Percentiles rank a stretch among this genome's conserved stretches.
Conservation (phyloP, 2,888 invertebrate genomes). For the Latheticus oryzae region DNA sequence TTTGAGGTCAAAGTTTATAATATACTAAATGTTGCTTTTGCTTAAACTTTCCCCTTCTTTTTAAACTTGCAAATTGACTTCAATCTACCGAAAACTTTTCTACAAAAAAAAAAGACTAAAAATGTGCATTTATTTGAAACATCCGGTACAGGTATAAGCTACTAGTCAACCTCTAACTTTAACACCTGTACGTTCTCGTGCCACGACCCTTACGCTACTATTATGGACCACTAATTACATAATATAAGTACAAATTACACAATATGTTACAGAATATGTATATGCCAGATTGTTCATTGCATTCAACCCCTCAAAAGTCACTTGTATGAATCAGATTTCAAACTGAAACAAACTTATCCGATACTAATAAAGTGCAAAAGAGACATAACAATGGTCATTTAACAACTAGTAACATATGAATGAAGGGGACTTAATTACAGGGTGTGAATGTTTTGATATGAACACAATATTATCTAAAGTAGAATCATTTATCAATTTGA, state of each 20-base stretch:
- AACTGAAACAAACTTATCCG: slow-evolving; percentile 1
- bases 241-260: slow-evolving; percentile 58
- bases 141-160: no score
- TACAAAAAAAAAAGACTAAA: no score
- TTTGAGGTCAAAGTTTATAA: no score
- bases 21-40: no score
- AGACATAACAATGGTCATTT: slow-evolving; percentile 38
- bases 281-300: slow-evolving; percentile 45
- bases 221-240: slow-evolving; percentile 47
- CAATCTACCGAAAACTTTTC: no score
- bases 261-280: slow-evolving; percentile 58
- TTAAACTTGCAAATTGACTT: no score
- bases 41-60: no score
- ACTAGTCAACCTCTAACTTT: slow-evolving; percentile 45
- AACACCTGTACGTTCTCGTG: slow-evolving; percentile 52
- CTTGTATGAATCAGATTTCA: slow-evolving; percentile 33
- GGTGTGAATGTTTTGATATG: slow-evolving; percentile 41
- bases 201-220: slow-evolving; percentile 41
- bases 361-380: slow-evolving; percentile 3
- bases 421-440: slow-evolving; percentile 43
- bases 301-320: slow-evolving; percentile 32
- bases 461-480: slow-evolving; percentile 28
- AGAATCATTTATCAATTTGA: slow-evolving; percentile 28
- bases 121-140: no score
- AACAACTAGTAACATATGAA: slow-evolving; percentile 53